A percentile compares a stretch with the other conserved stretches of the same genome.
Evolutionary conservation across 2,113 vertebrate genomes (phyloP).

Genomic region (Etheostoma cragini): DNA sequence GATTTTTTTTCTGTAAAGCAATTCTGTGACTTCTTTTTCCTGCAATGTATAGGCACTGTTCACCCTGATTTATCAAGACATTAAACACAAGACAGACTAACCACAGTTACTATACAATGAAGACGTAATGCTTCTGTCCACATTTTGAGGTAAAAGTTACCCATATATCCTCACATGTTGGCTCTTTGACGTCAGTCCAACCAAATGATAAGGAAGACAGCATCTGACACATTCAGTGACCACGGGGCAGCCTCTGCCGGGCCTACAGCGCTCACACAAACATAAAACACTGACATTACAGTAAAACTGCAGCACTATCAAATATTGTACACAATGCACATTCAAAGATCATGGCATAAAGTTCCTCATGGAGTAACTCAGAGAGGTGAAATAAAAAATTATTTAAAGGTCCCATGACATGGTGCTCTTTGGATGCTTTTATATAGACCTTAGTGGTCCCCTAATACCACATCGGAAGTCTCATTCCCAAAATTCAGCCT

Average conservation of each 20-base stretch:
- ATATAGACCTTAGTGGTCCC: too few species aligned
- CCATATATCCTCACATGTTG: constrained; percentile 1
- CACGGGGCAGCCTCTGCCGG: constrained; percentile 1
- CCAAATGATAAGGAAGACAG: constrained; percentile 12
- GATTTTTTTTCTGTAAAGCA: constrained; percentile 3
- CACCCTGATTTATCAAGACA: constrained; percentile 66
- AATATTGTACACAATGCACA: constrained; percentile 70
- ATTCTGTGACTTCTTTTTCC: constrained; percentile 4
- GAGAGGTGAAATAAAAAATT: constrained; percentile 29
- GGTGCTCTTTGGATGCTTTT: too few species aligned
- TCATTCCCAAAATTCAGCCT: too few species aligned
- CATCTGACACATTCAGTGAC: background rate
- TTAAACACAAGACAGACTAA: constrained; percentile 56
- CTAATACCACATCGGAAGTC: too few species aligned
- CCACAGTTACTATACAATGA: constrained; percentile 44
- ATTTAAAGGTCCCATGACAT: constrained; percentile 6
- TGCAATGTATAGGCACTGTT: constrained; percentile 75
- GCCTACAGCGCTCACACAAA: constrained; percentile 15
- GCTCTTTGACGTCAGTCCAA: background rate
- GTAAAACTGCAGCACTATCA: constrained; percentile 45
- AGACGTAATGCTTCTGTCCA: constrained; percentile 11
- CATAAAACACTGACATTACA: constrained; percentile 42
- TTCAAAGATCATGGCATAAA: constrained; percentile 62
- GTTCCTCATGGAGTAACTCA: constrained; percentile 36
- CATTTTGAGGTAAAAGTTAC: constrained; percentile 1